Conservation (phyloP, 2,888 invertebrate genomes). For the Gandaritis pyraliata region DNA sequence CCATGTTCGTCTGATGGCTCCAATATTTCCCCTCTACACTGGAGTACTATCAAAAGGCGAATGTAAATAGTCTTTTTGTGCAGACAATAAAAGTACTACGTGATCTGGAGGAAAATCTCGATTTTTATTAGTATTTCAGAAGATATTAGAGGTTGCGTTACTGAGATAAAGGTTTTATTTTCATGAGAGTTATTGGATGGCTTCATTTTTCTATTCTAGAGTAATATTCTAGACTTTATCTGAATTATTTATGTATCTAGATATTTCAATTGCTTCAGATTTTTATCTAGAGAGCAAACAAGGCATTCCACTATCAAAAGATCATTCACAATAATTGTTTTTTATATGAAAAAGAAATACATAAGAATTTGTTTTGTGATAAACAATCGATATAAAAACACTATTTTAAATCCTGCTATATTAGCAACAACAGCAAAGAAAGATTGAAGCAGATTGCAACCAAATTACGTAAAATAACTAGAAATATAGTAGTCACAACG, state of each 20-base stretch:
- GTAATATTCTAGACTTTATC: too few species aligned
- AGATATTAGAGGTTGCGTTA: slow-evolving; percentile 24
- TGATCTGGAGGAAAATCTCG: slow-evolving; percentile 41
- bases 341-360: too few species aligned
- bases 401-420: too few species aligned
- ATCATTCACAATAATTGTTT: too few species aligned
- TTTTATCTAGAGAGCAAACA: not conserved
- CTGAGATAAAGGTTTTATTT: slow-evolving; percentile 1
- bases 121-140: slow-evolving; percentile 26
- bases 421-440: too few species aligned
- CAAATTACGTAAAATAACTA: too few species aligned
- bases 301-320: too few species aligned
- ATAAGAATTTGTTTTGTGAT: too few species aligned
- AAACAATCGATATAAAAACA: too few species aligned
- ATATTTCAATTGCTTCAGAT: not conserved
- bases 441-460: too few species aligned
- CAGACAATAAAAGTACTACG: slow-evolving; percentile 55
- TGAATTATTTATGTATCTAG: slow-evolving; percentile 21
- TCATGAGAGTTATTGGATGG: slow-evolving; percentile 10
- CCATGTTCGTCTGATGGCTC: not conserved
- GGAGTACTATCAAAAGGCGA: slow-evolving; percentile 16
- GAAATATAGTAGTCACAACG: too few species aligned
- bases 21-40: slow-evolving; percentile 10
- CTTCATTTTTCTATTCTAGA: slow-evolving; percentile 13
- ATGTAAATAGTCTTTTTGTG: slow-evolving; percentile 44